These are phyloP conservation scores for Muraenolepis orangiensis DNA, from an alignment of 2,797 vertebrate species.

Conservation along the genomic window DNA sequence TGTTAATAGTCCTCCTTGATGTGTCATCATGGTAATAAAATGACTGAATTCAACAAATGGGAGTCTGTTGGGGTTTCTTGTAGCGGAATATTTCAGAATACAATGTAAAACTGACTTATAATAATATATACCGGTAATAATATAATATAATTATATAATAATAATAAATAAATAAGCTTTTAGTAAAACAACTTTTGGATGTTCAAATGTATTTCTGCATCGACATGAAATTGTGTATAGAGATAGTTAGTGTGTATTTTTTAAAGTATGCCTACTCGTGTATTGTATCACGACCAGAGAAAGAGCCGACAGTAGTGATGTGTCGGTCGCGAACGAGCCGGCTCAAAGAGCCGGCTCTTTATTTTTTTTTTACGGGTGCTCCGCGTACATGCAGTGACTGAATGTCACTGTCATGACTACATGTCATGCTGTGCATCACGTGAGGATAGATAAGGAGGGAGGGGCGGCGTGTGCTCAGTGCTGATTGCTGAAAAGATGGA, in stretches of 20 bases:
- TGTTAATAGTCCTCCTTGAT: constrained; percentile 5
- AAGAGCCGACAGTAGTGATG: too few relatives aligned
- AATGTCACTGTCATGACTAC: too few relatives aligned
- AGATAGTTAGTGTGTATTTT: neutral
- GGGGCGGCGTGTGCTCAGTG: too few relatives aligned
- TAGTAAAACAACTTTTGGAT: constrained; percentile 61
- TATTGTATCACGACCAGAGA: too few relatives aligned
- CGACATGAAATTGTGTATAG: neutral
- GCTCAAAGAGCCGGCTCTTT: too few relatives aligned
- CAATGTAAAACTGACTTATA: neutral
- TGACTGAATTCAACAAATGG: neutral
- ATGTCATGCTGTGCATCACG: too few relatives aligned
- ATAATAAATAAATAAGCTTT: neutral
- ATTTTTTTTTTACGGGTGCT: too few relatives aligned
- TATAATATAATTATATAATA: neutral
- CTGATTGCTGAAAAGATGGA: too few relatives aligned
- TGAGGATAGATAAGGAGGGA: too few relatives aligned
- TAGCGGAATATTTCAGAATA: neutral
- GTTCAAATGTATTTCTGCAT: neutral
- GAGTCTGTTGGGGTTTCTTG: neutral
- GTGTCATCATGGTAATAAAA: neutral
- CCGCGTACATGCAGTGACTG: too few relatives aligned
- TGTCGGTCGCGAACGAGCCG: too few relatives aligned
- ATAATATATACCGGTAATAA: neutral
- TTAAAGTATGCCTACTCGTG: too few relatives aligned